phyloP scores from a whole-genome alignment of 2,113 vertebrate species.

The Halcyon malimbica region DNA sequence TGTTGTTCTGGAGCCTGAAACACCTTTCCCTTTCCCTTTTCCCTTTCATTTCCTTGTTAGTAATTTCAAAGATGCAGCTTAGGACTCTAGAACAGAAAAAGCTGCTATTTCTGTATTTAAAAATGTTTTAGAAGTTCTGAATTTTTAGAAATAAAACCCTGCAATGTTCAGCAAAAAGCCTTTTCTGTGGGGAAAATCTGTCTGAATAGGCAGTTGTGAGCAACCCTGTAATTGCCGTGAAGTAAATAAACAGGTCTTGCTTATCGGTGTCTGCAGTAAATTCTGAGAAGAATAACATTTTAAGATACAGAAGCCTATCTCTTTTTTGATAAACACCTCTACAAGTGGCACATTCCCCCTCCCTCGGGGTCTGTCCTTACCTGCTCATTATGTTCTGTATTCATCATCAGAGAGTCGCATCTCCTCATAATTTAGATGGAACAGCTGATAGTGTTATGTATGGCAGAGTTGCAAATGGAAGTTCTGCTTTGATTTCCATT shows the following conservation, averaged over 20 bases:
- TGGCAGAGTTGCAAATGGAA: not conserved
- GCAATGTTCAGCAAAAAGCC: not conserved
- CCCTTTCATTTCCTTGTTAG: not conserved
- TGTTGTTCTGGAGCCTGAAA: not conserved
- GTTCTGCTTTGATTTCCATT: conserved; percentile 56
- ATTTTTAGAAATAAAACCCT: not conserved
- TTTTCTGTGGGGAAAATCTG: conserved; percentile 17
- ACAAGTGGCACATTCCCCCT: conserved; percentile 34
- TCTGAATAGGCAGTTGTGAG: not conserved
- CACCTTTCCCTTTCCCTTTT: not conserved
- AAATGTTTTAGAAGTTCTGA: conserved; percentile 24
- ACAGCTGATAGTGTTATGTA: not conserved
- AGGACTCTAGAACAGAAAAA: not conserved
- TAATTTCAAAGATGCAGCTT: not conserved
- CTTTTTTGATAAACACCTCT: conserved; percentile 37
- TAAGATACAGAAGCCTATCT: conserved; percentile 17
- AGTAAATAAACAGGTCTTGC: conserved; percentile 39
- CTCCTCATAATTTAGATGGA: conserved; percentile 23
- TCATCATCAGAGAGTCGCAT: conserved; percentile 22
- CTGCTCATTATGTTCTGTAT: conserved; percentile 13
- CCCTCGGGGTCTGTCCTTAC: conserved; percentile 17
- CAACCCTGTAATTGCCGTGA: not conserved
- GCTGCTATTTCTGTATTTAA: not conserved
- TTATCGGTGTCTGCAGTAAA: conserved; percentile 22
- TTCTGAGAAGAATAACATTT: conserved; percentile 28